These are phyloP conservation scores for Schizotus pectinicornis DNA, from an alignment of 2,888 invertebrate species.

Conservation along the genomic window DNA sequence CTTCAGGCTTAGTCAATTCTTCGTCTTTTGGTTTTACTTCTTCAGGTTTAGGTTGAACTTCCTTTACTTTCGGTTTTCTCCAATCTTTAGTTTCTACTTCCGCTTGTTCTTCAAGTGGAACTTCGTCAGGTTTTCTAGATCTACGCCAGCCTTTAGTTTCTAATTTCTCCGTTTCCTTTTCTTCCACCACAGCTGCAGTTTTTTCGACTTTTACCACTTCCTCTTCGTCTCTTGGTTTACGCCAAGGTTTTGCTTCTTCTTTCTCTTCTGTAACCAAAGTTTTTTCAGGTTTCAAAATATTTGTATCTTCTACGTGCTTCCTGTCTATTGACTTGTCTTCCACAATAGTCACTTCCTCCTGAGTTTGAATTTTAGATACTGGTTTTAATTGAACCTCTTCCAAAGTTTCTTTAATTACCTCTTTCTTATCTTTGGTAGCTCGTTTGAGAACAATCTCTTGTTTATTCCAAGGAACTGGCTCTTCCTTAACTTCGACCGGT, in stretches of 20 bases:
- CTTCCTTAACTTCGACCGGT: neutral
- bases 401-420: slow-evolving; percentile 50
- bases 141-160: neutral
- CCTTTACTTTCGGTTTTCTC: slow-evolving; percentile 43
- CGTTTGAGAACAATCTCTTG: slow-evolving; percentile 64
- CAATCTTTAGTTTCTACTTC: slow-evolving; percentile 8
- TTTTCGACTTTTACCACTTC: neutral
- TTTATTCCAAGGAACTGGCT: slow-evolving; percentile 64
- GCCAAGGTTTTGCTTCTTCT: neutral
- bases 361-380: slow-evolving; percentile 24
- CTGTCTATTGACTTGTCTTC: neutral
- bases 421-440: slow-evolving; percentile 55
- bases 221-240: neutral
- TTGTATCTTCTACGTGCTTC: slow-evolving; percentile 8
- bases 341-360: slow-evolving; percentile 3
- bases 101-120: slow-evolving; percentile 6
- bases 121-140: neutral
- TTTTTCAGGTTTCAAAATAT: neutral
- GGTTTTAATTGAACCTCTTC: slow-evolving; percentile 55
- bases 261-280: neutral
- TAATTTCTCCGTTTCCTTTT: slow-evolving; percentile 1
- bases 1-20: slow-evolving; percentile 29
- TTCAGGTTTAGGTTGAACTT: slow-evolving; percentile 25
- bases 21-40: slow-evolving; percentile 5
- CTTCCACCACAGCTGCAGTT: neutral